A percentile compares a stretch with the other conserved stretches of the same genome.
Evolutionary conservation across 2,797 vertebrate genomes (phyloP).

Genomic region (Myiotriccus ornatus): DNA sequence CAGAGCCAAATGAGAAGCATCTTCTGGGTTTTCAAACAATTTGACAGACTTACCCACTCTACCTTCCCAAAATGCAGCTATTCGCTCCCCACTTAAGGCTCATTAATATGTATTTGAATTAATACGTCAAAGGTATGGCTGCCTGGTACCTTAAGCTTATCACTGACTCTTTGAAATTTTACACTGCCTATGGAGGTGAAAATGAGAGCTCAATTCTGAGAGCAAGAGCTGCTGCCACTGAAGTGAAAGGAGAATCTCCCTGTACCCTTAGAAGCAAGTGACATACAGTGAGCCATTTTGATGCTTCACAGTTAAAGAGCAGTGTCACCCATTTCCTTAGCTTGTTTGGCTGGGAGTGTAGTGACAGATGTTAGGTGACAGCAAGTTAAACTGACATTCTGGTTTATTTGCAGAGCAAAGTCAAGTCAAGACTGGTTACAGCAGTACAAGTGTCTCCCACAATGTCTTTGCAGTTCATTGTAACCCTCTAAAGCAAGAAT

Average conservation of each 20-base stretch:
- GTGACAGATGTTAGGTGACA: slow-evolving; percentile 42
- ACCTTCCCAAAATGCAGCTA: background rate
- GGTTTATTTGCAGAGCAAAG: slow-evolving; percentile 49
- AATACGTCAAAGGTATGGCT: background rate
- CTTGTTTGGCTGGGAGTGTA: slow-evolving; percentile 31
- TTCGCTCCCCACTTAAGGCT: background rate
- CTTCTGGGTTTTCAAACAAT: background rate
- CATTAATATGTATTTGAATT: background rate
- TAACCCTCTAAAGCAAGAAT: slow-evolving; percentile 24
- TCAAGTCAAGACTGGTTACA: slow-evolving; percentile 44
- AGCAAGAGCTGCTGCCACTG: background rate
- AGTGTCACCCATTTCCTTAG: background rate
- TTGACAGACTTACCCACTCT: background rate
- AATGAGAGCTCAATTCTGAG: background rate
- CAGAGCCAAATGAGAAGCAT: background rate
- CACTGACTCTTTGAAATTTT: background rate
- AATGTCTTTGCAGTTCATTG: background rate
- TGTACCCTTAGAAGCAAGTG: background rate
- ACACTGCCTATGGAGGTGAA: background rate
- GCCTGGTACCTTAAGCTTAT: background rate
- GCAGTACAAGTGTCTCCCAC: background rate
- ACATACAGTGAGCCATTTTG: background rate
- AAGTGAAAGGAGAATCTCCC: background rate
- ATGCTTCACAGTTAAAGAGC: background rate
- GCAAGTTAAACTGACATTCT: slow-evolving; percentile 40